Evolutionary conservation across 2,888 invertebrate genomes (phyloP), one percentile per base, ranked within the genome.

Genomic region (Coenonympha glycerion): DNA sequence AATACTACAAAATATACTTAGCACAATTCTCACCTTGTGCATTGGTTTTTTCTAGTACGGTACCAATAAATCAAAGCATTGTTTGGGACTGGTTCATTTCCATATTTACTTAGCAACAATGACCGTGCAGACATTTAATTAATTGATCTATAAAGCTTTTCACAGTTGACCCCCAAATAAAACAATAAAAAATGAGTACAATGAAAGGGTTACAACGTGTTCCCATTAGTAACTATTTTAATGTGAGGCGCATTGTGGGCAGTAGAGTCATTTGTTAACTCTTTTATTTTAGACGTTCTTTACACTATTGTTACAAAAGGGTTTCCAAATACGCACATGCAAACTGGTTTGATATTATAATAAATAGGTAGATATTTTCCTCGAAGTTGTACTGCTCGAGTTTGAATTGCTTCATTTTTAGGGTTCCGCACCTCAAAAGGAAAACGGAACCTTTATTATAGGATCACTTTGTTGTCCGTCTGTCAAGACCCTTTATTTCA

Each of bases 141-240:
- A 86, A 87, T 87, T 86, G 86, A 85, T 83, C 82, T 78, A 83
- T 83, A 85, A 86, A 83, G 75, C 82, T 78, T 81, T 82, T 78
- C 73, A 78, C 73, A 76, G 75, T 81, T 87, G 87, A 87, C 87
- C 86, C 79, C 68, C 68, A 68, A 75, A 81, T 79, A 82, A 86
- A 83, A 87, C 86, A 86, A 82, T 79, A 75, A 82, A 81, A 76
- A 71, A 68, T 64, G 65, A 64, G 69, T 68, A 73, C 65, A 74
- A 73, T 69, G 76, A 78, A 84, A 84, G 86, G 86, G 85, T 84
- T 81, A 77, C 76, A 77, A 74, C 79, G 62, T 79, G 81, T 82
- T 79, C 75, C 76, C 73, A 78, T 79, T 82, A 77, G 73, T 66
- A 65, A 71, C 73, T 70, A 74, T 78, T 82, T 76, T 76, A 82